Evolutionary conservation across 2,113 vertebrate species (phyloP).

Genomic region (Acinonyx jubatus): DNA sequence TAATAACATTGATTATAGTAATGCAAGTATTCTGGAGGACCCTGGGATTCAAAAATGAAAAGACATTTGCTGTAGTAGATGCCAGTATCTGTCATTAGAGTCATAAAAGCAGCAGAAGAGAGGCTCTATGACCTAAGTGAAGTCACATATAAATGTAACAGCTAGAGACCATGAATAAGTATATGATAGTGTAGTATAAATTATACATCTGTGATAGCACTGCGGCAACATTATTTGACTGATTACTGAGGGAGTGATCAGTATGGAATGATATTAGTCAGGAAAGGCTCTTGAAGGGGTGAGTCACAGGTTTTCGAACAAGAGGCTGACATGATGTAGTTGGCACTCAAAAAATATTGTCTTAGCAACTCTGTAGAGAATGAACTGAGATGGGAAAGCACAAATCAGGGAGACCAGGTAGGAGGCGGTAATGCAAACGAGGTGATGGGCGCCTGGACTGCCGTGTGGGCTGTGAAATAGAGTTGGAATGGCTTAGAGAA

Average conservation of each 20-base stretch:
- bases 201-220: neutral
- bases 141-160: neutral
- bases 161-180: constrained; percentile 19
- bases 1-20: neutral
- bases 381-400: neutral
- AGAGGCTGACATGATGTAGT: constrained; percentile 53
- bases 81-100: neutral
- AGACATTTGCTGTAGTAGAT: neutral
- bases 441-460: neutral
- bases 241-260: neutral
- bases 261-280: constrained; percentile 44
- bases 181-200: neutral
- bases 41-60: neutral
- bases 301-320: constrained; percentile 64
- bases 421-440: constrained; percentile 23
- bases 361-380: constrained; percentile 58
- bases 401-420: constrained; percentile 22
- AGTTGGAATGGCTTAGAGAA: neutral
- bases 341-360: constrained; percentile 53
- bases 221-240: neutral
- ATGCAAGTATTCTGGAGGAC: neutral
- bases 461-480: constrained; percentile 8
- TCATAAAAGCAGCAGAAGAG: neutral
- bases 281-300: constrained; percentile 38
- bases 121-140: neutral